Base-by-base conservation (phyloP, 2,113 vertebrate species). In the Enhydra lutris region DNA sequence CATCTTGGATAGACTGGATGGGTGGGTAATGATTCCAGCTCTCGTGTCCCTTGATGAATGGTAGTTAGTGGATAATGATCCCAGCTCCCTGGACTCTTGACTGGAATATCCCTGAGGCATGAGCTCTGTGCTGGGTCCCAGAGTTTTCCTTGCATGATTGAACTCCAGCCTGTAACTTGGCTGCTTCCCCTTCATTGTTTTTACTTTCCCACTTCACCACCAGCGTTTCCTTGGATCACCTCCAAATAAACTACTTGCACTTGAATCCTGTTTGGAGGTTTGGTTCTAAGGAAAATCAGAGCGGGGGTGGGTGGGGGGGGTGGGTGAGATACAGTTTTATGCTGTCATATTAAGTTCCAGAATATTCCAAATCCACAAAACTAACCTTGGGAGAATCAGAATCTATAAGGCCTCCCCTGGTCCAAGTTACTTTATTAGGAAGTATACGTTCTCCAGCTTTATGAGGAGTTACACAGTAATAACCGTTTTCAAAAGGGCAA, bases 401-500 rank as follows among this genome's bases (percentile, higher is more conserved):
- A 71, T 36, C 29, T 47, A 47, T 5, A 13, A 24, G 57, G 45
- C 23, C 89, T 87, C 42, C 57, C 50, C 29, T 57, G 36, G 69
- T 59, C 17, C 57, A 83, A 61, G 36, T 79, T 74, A 83, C 89
- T 71, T 88, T 55, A 63, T 85, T 57, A 89, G 36, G 86, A 95
- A 93, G 42, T 91, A 47, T 7, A 47, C 2, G 13, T 93, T 94
- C 52, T 86, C 26, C 36, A 63, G 83, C 42, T 95, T 95, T 81
- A 65, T 57, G 47, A 47, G 50, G 36, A 90, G n/a, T 52, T 95
- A 69, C 10, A 61, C 13, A 85, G 45, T 39, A 87, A 87, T 87
- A 94, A 94, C 52, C 26, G 23, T 36, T 94, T 91, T 85, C 57
- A 95, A 94, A 95, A 94, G 4, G 31, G 21, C 79, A 92, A 95